phyloP scores from a whole-genome alignment of 2,797 vertebrate genomes.

The Glyptemys insculpta region DNA sequence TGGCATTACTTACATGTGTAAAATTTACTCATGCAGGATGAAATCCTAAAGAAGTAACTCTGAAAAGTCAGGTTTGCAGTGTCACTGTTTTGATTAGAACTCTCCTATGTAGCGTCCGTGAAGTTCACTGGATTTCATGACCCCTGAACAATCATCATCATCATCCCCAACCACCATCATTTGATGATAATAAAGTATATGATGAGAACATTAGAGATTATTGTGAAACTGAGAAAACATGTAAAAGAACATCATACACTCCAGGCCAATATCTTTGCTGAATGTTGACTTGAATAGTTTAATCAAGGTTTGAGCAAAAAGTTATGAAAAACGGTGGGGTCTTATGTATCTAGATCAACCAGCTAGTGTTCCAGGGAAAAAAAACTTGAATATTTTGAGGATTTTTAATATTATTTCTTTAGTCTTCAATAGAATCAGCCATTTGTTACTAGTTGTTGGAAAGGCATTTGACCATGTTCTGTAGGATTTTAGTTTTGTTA shows the following conservation, averaged over 20 bases:
- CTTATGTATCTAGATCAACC: neutral
- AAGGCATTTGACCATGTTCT: neutral
- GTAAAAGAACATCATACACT: neutral
- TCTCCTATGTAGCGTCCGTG: neutral
- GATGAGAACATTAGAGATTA: neutral
- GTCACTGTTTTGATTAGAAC: conserved; percentile 11
- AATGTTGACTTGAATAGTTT: neutral
- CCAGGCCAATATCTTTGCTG: neutral
- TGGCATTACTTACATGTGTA: neutral
- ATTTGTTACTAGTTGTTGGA: neutral
- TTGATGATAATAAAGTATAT: conserved; percentile 28
- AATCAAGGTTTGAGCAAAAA: neutral
- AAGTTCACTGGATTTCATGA: conserved; percentile 14
- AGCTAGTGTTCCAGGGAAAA: neutral
- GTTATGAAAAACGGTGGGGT: neutral
- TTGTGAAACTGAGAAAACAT: conserved; percentile 16
- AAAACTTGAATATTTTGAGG: neutral
- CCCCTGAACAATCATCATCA: conserved; percentile 8
- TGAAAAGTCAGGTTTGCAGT: conserved; percentile 27
- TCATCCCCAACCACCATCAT: conserved; percentile 9
- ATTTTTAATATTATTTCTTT: neutral
- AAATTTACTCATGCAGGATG: conserved; percentile 51
- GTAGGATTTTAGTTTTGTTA: conserved; percentile 18
- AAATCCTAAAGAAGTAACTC: conserved; percentile 15
- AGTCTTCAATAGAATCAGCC: neutral